Conservation (phyloP, 2,888 invertebrate species). For the Torymus aiolomorphi region DNA sequence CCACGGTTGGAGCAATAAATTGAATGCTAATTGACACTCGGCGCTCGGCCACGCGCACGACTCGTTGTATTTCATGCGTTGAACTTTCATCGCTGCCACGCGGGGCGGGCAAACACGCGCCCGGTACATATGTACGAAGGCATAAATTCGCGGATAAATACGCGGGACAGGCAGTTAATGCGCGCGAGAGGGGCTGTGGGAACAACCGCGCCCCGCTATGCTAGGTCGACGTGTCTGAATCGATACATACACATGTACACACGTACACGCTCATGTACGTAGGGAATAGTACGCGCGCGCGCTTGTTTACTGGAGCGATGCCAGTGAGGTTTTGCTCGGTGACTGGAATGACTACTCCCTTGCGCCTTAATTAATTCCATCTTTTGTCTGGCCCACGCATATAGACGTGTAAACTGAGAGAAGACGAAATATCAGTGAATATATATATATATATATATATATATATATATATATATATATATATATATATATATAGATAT, state of each 20-base stretch:
- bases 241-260: not conserved
- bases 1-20: conserved; percentile 64
- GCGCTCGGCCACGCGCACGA: conserved; percentile 43
- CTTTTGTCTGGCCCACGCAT: conserved; percentile 65
- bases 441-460: too few relatives aligned
- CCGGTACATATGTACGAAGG: conserved; percentile 67
- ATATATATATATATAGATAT: too few relatives aligned
- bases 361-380: conserved; percentile 70
- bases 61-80: conserved; percentile 67
- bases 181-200: conserved; percentile 52
- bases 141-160: conserved; percentile 73
- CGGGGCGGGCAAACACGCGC: conserved; percentile 37
- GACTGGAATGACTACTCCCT: conserved; percentile 45
- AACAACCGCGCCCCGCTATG: not conserved
- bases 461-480: too few relatives aligned
- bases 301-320: conserved; percentile 40
- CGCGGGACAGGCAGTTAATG: conserved; percentile 69
- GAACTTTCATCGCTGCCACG: conserved; percentile 64
- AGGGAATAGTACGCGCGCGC: too few relatives aligned
- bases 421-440: not conserved
- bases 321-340: conserved; percentile 16
- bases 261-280: not conserved
- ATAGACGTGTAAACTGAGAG: not conserved
- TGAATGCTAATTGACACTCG: conserved; percentile 70
- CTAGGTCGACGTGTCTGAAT: conserved; percentile 10